These are phyloP conservation scores for Myrmecophaga tridactyla DNA, from an alignment of 2,113 vertebrate species.

Conservation along the genomic window DNA sequence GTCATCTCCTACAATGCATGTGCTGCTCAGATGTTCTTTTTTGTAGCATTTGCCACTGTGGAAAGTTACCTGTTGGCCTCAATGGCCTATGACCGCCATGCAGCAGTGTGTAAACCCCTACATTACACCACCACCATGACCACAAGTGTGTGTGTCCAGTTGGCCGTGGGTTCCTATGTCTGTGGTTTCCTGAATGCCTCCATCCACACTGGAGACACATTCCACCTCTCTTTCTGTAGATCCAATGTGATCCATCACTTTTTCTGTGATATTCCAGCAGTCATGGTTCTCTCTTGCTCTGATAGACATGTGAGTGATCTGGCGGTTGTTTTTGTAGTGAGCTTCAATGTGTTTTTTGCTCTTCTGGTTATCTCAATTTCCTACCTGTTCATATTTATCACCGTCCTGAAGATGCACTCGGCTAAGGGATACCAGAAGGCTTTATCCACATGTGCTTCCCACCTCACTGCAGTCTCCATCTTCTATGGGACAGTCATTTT, in stretches of 20 bases:
- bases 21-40: conserved; percentile 45
- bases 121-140: conserved; percentile 55
- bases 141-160: background rate
- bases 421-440: conserved; percentile 19
- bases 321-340: conserved; percentile 52
- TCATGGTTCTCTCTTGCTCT: conserved; percentile 65
- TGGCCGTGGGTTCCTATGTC: conserved; percentile 1
- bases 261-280: conserved; percentile 68
- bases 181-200: conserved; percentile 44
- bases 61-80: background rate
- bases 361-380: conserved; percentile 53
- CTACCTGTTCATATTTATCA: conserved; percentile 39
- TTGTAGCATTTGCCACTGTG: background rate
- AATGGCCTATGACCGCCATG: conserved; percentile 42
- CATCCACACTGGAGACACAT: background rate
- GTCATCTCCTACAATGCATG: conserved; percentile 47
- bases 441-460: conserved; percentile 39
- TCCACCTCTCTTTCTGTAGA: conserved; percentile 48
- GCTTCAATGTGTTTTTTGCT: conserved; percentile 50
- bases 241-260: conserved; percentile 65
- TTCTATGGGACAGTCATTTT: conserved; percentile 59
- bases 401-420: conserved; percentile 42
- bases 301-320: conserved; percentile 46
- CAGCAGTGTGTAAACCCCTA: conserved; percentile 53
- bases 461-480: conserved; percentile 32